Conservation (phyloP, 92 coral and sea anemone species). For the Palythoa heliodiscus region DNA sequence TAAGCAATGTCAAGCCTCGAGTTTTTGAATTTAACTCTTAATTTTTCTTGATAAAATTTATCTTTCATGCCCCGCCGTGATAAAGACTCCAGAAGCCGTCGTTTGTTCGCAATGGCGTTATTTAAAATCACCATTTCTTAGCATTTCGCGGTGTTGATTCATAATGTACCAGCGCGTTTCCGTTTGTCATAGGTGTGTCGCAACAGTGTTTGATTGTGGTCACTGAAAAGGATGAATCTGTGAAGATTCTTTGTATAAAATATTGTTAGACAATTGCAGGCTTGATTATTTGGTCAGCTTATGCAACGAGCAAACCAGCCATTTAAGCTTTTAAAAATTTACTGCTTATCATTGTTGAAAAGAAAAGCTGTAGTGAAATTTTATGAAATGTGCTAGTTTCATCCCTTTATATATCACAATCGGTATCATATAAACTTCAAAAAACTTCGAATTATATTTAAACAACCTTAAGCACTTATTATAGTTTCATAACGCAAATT, state of each 20-base stretch:
- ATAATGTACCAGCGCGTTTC: conserved; percentile 36
- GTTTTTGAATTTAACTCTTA: neutral
- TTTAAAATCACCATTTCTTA: neutral
- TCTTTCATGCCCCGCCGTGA: neutral
- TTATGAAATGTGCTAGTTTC: neutral
- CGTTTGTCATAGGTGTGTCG: conserved; percentile 41
- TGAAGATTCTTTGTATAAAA: neutral
- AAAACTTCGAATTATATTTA: conserved; percentile 3
- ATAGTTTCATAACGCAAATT: neutral
- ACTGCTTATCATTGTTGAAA: neutral
- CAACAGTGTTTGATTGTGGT: conserved; percentile 10
- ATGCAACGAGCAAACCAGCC: neutral
- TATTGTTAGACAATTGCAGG: neutral
- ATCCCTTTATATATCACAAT: neutral
- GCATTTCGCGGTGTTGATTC: neutral
- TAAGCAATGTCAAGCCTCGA: neutral
- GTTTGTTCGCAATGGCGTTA: neutral
- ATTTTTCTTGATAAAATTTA: too few relatives aligned
- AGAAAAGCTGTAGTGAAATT: conserved; percentile 20
- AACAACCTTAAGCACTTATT: neutral
- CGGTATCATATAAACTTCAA: neutral
- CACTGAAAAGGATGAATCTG: conserved; percentile 1
- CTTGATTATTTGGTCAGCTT: neutral
- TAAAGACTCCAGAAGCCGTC: neutral
- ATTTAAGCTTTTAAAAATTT: neutral